Evolutionary conservation across 1,140 invertebrate genomes (phyloP), one percentile per base, ranked within the genome.

Genomic region (Globodera ellingtonae): DNA sequence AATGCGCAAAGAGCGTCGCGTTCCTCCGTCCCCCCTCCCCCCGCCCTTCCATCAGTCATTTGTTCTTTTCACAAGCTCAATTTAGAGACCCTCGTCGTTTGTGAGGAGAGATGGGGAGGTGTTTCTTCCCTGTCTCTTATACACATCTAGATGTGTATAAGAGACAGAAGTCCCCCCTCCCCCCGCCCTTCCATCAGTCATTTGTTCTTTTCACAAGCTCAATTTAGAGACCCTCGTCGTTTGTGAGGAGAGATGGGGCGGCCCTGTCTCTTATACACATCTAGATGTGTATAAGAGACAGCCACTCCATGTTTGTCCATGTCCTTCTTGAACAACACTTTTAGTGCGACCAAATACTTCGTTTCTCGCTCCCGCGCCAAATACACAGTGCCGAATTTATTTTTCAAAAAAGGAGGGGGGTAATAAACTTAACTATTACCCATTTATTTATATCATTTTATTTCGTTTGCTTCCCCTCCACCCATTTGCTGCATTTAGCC

Each of bases 371-470:
- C 96, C 85, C 96, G 92, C 1, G 96, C 97, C 80, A 98, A 90
- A 90, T 98, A 99, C 0, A 99, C 97, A 91, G 95, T 96, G 13
- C 97, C 97, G 92, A 98, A 99, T 2, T 35, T 35, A 3, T 2
- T 35, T 35, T 35, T 35, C 24, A n/a, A n/a, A n/a, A n/a, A n/a
- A n/a, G 24, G 24, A 1, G 24, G 24, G 24, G 24, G 24, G 24
- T 24, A 24, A 24, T 24, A 24, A 24, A 24, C 24, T 24, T 24
- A 24, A 24, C 24, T 35, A 35, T 35, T 35, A 35, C 35, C 35
- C 35, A 35, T 35, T 35, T 35, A 35, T 35, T 35, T 35, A 35
- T 2, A 3, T 35, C 35, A 35, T 35, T 35, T 35, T 35, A 35
- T 35, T 35, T 35, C 35, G 35, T 35, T 35, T 35, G 35, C 35